Percentiles rank a stretch among this genome's conserved stretches.
phyloP scores from a whole-genome alignment of 2,888 invertebrate genomes.

The Tenthredo distinguenda region DNA sequence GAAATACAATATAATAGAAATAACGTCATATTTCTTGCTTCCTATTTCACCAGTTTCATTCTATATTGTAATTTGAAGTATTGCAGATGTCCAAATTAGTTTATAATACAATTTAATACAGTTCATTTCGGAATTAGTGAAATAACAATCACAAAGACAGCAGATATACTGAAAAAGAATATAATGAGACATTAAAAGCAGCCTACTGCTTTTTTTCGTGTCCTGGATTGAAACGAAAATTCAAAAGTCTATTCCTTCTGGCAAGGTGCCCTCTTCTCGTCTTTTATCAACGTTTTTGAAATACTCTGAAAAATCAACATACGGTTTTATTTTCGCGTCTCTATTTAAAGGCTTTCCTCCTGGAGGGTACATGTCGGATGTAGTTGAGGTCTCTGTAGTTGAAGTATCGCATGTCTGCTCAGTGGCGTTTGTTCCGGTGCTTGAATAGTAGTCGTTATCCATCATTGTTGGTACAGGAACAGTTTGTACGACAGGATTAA shows the following conservation, averaged over 20 bases:
- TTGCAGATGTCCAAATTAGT: background rate
- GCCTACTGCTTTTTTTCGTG: background rate
- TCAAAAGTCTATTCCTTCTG: slow-evolving; percentile 81
- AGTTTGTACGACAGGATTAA: slow-evolving; percentile 83
- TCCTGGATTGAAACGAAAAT: background rate
- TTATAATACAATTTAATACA: background rate
- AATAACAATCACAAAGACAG: background rate
- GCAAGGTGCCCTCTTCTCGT: slow-evolving; percentile 83
- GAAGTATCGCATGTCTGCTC: slow-evolving; percentile 72
- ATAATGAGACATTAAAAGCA: background rate
- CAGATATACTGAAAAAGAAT: background rate
- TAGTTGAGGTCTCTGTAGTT: slow-evolving; percentile 75
- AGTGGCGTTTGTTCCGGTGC: slow-evolving; percentile 62
- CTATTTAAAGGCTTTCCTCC: slow-evolving; percentile 80
- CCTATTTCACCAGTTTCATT: background rate
- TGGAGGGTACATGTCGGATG: slow-evolving; percentile 73
- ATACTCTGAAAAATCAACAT: slow-evolving; percentile 92
- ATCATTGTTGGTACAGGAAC: slow-evolving; percentile 68
- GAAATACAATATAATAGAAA: slow-evolving; percentile 2
- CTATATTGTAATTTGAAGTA: background rate
- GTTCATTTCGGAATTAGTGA: background rate
- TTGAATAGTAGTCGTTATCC: slow-evolving; percentile 64
- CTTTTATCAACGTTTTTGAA: slow-evolving; percentile 86
- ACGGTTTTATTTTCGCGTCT: slow-evolving; percentile 87
- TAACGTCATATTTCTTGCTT: background rate